A percentile compares a stretch with the other conserved stretches of the same genome.
These are phyloP conservation scores for Pteruthius melanotis DNA, from an alignment of 2,113 vertebrate species.

Conservation along the genomic window DNA sequence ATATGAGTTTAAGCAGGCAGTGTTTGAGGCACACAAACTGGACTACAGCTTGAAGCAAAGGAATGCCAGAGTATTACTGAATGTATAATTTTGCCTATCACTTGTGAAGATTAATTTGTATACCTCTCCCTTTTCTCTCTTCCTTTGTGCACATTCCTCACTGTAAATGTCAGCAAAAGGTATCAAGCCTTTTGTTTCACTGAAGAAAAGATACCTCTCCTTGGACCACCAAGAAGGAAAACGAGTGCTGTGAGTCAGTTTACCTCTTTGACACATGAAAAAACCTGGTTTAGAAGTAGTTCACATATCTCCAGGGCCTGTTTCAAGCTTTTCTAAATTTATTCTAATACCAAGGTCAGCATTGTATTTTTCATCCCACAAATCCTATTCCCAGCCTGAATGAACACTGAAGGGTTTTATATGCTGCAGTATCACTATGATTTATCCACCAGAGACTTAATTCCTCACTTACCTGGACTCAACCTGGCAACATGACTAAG, in stretches of 20 bases:
- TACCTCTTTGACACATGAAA: background rate
- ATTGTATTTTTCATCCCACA: background rate
- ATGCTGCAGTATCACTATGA: background rate
- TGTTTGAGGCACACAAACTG: background rate
- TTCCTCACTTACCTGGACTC: background rate
- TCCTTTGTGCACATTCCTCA: background rate
- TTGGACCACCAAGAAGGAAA: background rate
- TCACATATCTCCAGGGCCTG: background rate
- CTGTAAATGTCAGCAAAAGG: background rate
- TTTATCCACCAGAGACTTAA: background rate
- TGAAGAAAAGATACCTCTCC: background rate
- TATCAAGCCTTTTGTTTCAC: background rate
- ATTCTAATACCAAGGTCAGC: background rate
- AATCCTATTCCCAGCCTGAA: background rate
- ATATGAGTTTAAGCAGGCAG: background rate
- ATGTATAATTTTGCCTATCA: background rate
- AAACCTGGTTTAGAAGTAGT: background rate
- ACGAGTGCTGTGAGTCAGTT: background rate
- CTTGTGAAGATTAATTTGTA: background rate
- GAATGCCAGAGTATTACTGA: background rate
- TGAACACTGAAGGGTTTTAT: background rate
- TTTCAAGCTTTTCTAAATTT: slow-evolving; percentile 2
- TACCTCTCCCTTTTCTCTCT: background rate
- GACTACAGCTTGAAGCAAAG: background rate
- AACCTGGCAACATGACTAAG: background rate